Base-by-base conservation (phyloP, 2,113 vertebrate species). In the Australoheros scitulus region DNA sequence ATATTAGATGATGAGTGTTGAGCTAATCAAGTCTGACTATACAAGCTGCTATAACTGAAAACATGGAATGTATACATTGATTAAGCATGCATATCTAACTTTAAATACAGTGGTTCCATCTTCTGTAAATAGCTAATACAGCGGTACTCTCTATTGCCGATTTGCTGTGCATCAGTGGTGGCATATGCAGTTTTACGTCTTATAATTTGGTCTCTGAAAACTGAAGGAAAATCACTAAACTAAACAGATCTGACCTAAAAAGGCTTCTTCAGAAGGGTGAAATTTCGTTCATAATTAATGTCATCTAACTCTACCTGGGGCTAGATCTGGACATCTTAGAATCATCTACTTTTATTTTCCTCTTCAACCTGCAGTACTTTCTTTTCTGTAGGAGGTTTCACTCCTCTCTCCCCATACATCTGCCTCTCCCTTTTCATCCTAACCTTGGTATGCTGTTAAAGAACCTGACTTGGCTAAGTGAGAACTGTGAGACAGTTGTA, bases 241-340 rank as follows among this genome's bases (percentile, higher is more conserved):
- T 65, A 76, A 81, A 86, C 61, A 57, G 60, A 83, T 41, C 83
- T 87, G 50, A 90, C 79, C 83, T 65, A 24, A 75, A 79, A 56
- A 60, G 59, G 18, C 79, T 52, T 82, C 81, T 82, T 79, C 47
- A 80, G 47, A 78, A 20, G 75, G 79, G 61, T 82, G 64, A 74
- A 50, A 84, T 85, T 57, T 59, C 36, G 86, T 90, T 65, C 58
- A 85, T 87, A 84, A 89, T 92, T 87, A 76, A 90, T 88, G 65
- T 64, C 57, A 63, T 85, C 82, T 72, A 81, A 70, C 86, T 87
- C 70, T 82, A 88, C 61, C 79, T 75, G 86, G 57, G 75, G 80
- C 85, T 77, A 81, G 58, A 89, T 80, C 64, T 43, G 50, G 80
- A 84, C 76, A 89, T 86, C 84, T 85, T 81, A 14, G 76, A 58